Evolutionary conservation across 2,888 invertebrate genomes (phyloP), one percentile per base, ranked within the genome.

Genomic region (Synergus itoensis): DNA sequence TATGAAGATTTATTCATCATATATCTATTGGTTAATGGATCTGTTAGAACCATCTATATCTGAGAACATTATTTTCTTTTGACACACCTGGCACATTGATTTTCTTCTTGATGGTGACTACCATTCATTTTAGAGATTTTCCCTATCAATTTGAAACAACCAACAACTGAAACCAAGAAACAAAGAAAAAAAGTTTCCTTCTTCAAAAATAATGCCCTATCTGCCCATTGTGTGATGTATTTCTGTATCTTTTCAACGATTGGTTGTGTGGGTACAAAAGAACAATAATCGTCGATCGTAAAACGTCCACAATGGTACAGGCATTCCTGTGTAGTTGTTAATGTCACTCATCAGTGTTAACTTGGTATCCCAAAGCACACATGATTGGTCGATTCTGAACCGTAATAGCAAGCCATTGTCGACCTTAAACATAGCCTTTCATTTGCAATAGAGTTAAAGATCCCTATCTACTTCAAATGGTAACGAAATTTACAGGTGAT

Each of bases 221-320:
- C 48, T 48, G 16, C 9, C 69, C 45, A 73, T 53, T 73, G 36
- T 73, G 16, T 36, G 9, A 16, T 73, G 48, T 48, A 73, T 73
- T 53, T 73, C 36, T 53, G 36, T 48, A 16, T 73, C 28, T 28
- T 53, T 53, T 73, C 48, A 48, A 73, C 69, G 48, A 48, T 36
- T 36, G 48, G 69, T 48, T 48, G 48, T 73, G 28, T 73, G 48
- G 16, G 45, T 69, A 73, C 62, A 45, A 48, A 73, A 48, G 69
- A 73, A 73, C 69, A 73, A 73, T 73, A 48, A 73, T 73, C 28
- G 69, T 36, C 69, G 48, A 73, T 73, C 69, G 69, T 53, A 48
- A 73, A 73, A 73, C 69, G 8, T 73, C 21, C n/a, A 53, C 69
- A 73, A 73, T 73, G 28, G 28, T 53, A 21, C 14, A 48, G 69